These are phyloP conservation scores for Anser brachyrhynchus DNA, from an alignment of 2,113 vertebrate species.

Conservation along the genomic window DNA sequence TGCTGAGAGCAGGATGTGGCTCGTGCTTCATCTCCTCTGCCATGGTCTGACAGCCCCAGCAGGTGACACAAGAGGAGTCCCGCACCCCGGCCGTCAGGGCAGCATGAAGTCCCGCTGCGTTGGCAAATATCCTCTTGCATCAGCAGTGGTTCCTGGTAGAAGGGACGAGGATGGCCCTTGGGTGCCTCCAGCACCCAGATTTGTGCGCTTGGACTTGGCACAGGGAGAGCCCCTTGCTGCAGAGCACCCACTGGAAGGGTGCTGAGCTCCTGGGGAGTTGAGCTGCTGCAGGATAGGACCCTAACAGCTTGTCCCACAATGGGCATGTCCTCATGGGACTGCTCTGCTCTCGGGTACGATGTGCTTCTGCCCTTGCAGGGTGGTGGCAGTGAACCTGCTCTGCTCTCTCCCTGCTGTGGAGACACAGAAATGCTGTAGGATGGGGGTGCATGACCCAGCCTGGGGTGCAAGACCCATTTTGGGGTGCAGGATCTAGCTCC, in stretches of 20 bases:
- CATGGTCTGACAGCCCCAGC: fast-evolving
- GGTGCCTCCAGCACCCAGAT: neutral
- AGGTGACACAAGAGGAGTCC: neutral
- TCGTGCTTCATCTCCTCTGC: fast-evolving
- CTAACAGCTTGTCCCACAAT: fast-evolving
- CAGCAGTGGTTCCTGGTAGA: neutral
- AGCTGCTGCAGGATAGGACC: neutral
- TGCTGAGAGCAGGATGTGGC: fast-evolving
- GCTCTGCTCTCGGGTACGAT: fast-evolving
- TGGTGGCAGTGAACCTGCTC: neutral
- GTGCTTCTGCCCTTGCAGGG: neutral
- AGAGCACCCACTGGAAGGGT: neutral
- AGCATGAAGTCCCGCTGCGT: fast-evolving
- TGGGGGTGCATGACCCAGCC: fast-evolving
- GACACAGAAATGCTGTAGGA: neutral
- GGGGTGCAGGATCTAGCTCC: neutral
- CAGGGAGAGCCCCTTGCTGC: too few species aligned
- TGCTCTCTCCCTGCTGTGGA: neutral
- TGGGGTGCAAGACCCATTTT: neutral
- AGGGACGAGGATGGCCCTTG: neutral
- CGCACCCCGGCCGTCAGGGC: neutral
- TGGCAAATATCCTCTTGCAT: neutral
- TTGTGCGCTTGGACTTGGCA: neutral
- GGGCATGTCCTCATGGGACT: fast-evolving
- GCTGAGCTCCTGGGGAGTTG: neutral